phyloP scores from a whole-genome alignment of 2,888 invertebrate species.

The Panopea generosa region DNA sequence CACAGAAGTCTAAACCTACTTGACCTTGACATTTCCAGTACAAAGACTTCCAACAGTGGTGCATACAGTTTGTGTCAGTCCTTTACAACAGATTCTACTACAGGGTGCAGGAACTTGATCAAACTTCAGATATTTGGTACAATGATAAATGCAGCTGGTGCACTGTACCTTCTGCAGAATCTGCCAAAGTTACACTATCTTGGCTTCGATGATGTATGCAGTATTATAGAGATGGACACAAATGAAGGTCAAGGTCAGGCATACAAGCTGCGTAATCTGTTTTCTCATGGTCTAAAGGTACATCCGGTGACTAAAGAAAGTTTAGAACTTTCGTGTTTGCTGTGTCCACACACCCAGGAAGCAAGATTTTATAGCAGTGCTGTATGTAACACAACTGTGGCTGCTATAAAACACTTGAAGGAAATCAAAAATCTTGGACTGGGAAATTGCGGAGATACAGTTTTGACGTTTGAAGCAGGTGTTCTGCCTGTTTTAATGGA shows the following conservation, averaged over 20 bases:
- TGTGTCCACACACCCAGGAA: slow-evolving; percentile 33
- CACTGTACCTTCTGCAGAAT: slow-evolving; percentile 41
- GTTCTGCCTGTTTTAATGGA: slow-evolving; percentile 41
- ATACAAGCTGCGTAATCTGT: slow-evolving; percentile 29
- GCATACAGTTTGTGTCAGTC: slow-evolving; percentile 55
- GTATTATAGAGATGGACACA: slow-evolving; percentile 30
- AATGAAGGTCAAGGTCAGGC: slow-evolving; percentile 5
- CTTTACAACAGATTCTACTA: slow-evolving; percentile 3
- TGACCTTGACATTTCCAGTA: slow-evolving; percentile 35
- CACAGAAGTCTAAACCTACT: slow-evolving; percentile 25
- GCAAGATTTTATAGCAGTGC: slow-evolving; percentile 30
- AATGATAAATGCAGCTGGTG: slow-evolving; percentile 35
- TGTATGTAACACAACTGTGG: slow-evolving; percentile 22
- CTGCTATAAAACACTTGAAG: slow-evolving; percentile 29
- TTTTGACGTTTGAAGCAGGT: slow-evolving; percentile 35
- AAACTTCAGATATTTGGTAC: slow-evolving; percentile 39
- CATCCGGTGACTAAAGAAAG: slow-evolving; percentile 18
- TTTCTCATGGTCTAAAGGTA: slow-evolving; percentile 22
- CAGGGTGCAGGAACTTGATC: slow-evolving; percentile 40
- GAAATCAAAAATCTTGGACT: slow-evolving; percentile 30
- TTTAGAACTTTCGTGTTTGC: slow-evolving; percentile 27
- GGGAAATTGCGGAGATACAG: slow-evolving; percentile 34
- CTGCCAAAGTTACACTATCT: slow-evolving; percentile 37
- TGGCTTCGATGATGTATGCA: slow-evolving; percentile 50
- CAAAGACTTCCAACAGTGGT: slow-evolving; percentile 45